These are phyloP conservation scores for Desoria tigrina DNA, from an alignment of 2,888 invertebrate genomes.

Conservation along the genomic window DNA sequence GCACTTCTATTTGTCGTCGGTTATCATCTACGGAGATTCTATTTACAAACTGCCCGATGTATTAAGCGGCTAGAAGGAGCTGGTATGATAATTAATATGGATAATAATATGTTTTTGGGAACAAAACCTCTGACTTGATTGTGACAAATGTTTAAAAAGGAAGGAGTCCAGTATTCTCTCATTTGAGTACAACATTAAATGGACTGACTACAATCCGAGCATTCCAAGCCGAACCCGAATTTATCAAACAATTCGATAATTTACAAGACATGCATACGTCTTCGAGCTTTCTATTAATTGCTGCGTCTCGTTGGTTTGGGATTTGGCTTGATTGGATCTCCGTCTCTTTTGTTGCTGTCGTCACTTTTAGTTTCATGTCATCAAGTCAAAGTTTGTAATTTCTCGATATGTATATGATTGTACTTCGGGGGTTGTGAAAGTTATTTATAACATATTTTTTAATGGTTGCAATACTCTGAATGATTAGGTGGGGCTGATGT, in stretches of 20 bases:
- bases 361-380: conserved; percentile 77
- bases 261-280: conserved; percentile 61
- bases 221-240: conserved; percentile 75
- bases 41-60: conserved; percentile 35
- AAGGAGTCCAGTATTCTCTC: conserved; percentile 87
- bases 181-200: conserved; percentile 82
- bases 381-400: conserved; percentile 55
- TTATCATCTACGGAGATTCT: conserved; percentile 70
- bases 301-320: conserved; percentile 79
- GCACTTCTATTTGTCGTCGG: conserved; percentile 71
- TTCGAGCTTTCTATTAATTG: conserved; percentile 75
- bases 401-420: background rate
- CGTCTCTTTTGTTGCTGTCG: conserved; percentile 91
- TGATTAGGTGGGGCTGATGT: conserved; percentile 56
- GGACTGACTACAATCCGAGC: conserved; percentile 90
- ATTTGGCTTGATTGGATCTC: no score
- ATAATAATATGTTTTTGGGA: no score
- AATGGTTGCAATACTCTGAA: conserved; percentile 79
- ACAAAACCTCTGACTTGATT: no score
- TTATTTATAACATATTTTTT: no score
- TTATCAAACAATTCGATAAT: conserved; percentile 73
- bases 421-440: no score
- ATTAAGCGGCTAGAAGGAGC: conserved; percentile 39
- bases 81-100: conserved; percentile 8
- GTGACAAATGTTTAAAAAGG: conserved; percentile 22